These are phyloP conservation scores for Spheniscus mendiculus DNA, from an alignment of 2,113 vertebrate genomes.

Conservation along the genomic window DNA sequence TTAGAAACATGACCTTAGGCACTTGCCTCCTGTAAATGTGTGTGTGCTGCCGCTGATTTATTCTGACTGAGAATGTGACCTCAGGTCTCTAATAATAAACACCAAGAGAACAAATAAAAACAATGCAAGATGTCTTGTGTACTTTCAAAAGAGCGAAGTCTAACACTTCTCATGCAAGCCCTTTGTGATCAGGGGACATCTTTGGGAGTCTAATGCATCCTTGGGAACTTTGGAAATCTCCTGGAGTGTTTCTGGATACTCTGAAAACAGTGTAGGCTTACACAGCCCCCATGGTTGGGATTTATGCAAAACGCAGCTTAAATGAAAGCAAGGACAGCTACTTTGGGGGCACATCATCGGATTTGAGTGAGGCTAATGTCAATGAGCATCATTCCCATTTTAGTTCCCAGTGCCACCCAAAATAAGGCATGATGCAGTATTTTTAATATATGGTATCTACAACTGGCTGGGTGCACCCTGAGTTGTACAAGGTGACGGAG, in stretches of 20 bases:
- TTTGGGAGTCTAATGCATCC: neutral
- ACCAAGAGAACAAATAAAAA: neutral
- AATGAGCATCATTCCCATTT: neutral
- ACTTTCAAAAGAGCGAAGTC: neutral
- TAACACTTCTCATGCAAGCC: neutral
- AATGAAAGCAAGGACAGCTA: neutral
- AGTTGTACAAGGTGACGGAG: neutral
- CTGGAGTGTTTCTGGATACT: neutral
- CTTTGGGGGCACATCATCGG: neutral
- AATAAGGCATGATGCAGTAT: neutral
- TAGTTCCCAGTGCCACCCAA: neutral
- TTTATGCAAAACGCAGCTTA: neutral
- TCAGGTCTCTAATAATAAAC: neutral
- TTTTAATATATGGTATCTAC: neutral
- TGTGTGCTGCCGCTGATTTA: neutral
- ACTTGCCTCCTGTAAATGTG: neutral
- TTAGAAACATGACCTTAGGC: neutral
- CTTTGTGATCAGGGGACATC: neutral
- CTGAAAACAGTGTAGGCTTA: neutral
- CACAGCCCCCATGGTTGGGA: neutral
- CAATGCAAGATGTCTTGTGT: accelerated
- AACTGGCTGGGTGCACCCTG: neutral
- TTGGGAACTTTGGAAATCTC: neutral
- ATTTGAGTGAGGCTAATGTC: neutral
- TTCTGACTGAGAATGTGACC: neutral